Evolutionary conservation across 2,797 vertebrate genomes (phyloP), one percentile per base, ranked within the genome.

Genomic region (Trematomus bernacchii): DNA sequence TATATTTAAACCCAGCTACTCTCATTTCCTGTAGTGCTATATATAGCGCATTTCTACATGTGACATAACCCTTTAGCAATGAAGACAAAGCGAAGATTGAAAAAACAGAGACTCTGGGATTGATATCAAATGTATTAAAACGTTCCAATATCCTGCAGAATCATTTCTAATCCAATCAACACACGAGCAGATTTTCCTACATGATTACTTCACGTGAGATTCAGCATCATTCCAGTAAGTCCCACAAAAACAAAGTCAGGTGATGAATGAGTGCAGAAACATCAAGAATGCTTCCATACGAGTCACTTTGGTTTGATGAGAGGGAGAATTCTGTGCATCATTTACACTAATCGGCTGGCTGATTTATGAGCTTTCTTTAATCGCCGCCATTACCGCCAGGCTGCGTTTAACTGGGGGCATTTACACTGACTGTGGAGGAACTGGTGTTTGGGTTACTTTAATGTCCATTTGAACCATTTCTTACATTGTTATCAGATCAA

Each of bases 151-250:
- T 71, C 51, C 19, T 55, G 57, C 44, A 50, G 43, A 66, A 52
- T 43, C 0, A 33, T 52, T 71, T 52, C 18, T 64, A 65, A 82
- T 78, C 72, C 80, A 74, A 62, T 79, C 76, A 60, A 11, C 16
- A 12, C 51, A 66, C 18, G 19, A 40, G 21, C 42, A 11, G 15
- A 43, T 46, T 66, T 37, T 21, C 37, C 52, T 37, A 23, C 27
- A 1, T 40, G 50, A 66, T 74, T 44, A 66, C 51, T 77, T 53
- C 14, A 44, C 15, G 10, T 14, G 14, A 72, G 67, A 59, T 54
- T 12, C 44, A 33, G 10, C 33, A 59, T 58, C 4, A 12, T 14
- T 74, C 43, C 16, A 19, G 44, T n/a, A n/a, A 52, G 51, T 48
- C 47, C 9, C 42, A 27, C 19, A 10, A 66, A 27, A 79, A 54